These are phyloP conservation scores for Meleagris gallopavo DNA, from an alignment of 2,113 vertebrate species.

Conservation along the genomic window DNA sequence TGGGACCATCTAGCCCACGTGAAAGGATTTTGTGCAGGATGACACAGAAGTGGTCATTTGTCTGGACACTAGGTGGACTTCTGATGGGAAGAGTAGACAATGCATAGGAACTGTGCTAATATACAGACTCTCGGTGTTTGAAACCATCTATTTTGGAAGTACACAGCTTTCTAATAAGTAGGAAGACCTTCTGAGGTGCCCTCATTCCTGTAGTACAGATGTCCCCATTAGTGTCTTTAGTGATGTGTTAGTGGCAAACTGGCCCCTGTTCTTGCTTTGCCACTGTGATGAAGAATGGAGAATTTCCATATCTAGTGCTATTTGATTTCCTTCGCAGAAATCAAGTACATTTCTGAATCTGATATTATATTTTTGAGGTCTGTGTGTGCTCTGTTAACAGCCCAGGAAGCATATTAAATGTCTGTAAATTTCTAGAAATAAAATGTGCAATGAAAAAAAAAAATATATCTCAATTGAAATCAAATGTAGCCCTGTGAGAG, in stretches of 20 bases:
- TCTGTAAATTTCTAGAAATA: constrained; percentile 10
- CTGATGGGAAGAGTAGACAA: neutral
- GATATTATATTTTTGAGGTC: neutral
- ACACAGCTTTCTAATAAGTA: neutral
- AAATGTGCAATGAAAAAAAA: neutral
- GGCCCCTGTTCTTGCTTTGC: neutral
- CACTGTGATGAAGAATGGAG: neutral
- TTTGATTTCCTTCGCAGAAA: neutral
- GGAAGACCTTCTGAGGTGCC: neutral
- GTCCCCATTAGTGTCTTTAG: neutral
- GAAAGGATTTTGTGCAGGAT: neutral
- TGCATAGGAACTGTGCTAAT: neutral
- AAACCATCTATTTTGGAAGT: neutral
- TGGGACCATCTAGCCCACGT: neutral
- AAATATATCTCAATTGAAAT: constrained; percentile 25
- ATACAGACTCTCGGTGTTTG: neutral
- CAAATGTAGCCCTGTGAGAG: neutral
- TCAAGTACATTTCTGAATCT: neutral
- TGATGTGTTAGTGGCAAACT: neutral
- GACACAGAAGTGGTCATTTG: neutral
- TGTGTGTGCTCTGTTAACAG: neutral
- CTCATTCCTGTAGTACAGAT: neutral
- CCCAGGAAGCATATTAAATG: neutral
- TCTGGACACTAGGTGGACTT: neutral
- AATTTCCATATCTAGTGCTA: neutral